A percentile compares a stretch with the other conserved stretches of the same genome.
phyloP scores from a whole-genome alignment of 2,888 invertebrate genomes.

The Trichopoda pennipes region DNA sequence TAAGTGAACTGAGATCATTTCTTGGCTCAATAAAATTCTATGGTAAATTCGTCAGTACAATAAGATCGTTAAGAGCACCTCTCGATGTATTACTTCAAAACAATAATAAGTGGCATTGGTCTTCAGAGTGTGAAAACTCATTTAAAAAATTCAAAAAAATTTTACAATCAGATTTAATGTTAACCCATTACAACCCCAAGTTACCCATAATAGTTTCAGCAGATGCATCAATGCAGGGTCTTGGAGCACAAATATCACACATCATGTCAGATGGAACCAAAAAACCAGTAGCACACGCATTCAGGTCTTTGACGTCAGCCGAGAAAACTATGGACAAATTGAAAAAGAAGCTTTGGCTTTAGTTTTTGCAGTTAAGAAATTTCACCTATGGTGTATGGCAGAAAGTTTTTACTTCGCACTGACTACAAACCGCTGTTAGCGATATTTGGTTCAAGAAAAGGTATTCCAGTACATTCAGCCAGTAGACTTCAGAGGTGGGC shows the following conservation, averaged over 20 bases:
- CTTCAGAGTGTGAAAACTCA: constrained; percentile 53
- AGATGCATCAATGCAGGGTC: constrained; percentile 56
- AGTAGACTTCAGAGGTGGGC: constrained; percentile 63
- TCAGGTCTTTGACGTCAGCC: constrained; percentile 55
- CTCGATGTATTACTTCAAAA: constrained; percentile 54
- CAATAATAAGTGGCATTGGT: constrained; percentile 52
- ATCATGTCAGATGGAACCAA: constrained; percentile 53
- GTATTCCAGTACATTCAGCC: constrained; percentile 70
- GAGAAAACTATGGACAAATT: constrained; percentile 65
- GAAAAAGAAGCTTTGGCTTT: constrained; percentile 66
- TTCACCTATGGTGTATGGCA: constrained; percentile 66
- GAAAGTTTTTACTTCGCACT: constrained; percentile 71
- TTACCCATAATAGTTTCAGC: constrained; percentile 58
- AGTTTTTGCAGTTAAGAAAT: constrained; percentile 58
- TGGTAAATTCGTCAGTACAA: constrained; percentile 57
- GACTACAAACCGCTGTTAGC: constrained; percentile 78
- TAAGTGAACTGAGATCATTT: constrained; percentile 27
- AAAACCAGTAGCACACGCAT: constrained; percentile 53
- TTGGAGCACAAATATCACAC: constrained; percentile 65
- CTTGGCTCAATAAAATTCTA: constrained; percentile 65
- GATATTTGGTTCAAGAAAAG: constrained; percentile 74
- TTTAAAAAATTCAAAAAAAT: constrained; percentile 65
- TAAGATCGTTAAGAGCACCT: constrained; percentile 46
- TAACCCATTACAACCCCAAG: constrained; percentile 57
- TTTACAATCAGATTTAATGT: constrained; percentile 42